Evolutionary conservation across 2,113 vertebrate species (phyloP).

Genomic region (Phodopus roborovskii): DNA sequence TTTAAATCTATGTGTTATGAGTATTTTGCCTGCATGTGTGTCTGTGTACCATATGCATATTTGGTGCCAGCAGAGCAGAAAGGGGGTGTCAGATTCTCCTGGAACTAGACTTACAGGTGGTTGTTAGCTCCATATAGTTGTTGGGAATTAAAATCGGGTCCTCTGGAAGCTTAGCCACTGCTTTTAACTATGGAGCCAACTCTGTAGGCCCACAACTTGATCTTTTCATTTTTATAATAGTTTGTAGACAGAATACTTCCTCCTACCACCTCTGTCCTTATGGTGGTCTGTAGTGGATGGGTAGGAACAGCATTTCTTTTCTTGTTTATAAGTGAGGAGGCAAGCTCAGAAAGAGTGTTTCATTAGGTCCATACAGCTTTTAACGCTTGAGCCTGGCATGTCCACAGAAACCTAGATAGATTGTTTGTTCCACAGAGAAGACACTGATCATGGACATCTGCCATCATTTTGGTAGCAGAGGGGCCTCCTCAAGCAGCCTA

Average conservation of each 20-base stretch:
- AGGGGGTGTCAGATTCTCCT: neutral
- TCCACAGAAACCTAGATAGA: neutral
- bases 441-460: neutral
- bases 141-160: neutral
- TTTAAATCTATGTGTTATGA: neutral
- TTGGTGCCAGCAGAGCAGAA: neutral
- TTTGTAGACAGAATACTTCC: neutral
- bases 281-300: neutral
- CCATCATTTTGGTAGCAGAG: neutral
- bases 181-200: neutral
- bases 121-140: neutral
- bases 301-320: neutral
- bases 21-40: neutral
- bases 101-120: neutral
- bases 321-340: neutral
- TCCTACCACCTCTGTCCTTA: fast-evolving
- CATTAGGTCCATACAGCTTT: neutral
- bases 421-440: neutral
- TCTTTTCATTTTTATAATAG: neutral
- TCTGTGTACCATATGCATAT: neutral
- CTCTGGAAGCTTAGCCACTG: neutral
- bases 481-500: neutral
- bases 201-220: neutral
- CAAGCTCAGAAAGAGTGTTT: neutral
- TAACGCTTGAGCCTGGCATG: neutral